A percentile compares a stretch with the other conserved stretches of the same genome.
Evolutionary conservation across 2,797 vertebrate species (phyloP).

Genomic region (Diplodus sargus): DNA sequence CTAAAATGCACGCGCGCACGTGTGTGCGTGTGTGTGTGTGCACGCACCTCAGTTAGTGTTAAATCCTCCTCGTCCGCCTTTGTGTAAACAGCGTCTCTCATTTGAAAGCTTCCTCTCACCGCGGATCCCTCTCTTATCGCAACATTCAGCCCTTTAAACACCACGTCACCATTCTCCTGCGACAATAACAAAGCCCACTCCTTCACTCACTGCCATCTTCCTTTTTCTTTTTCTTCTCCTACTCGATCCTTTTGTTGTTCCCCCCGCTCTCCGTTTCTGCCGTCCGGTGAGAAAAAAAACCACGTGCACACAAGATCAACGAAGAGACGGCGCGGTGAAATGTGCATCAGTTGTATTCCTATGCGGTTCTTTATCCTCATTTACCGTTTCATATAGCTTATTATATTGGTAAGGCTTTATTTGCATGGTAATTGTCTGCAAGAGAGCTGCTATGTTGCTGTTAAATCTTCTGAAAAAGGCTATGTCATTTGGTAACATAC

Average conservation of each 20-base stretch:
- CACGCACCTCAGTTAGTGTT: conserved; percentile 66
- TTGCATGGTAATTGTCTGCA: background rate
- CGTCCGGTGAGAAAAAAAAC: conserved; percentile 28
- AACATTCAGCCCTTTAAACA: conserved; percentile 74
- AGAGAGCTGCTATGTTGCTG: background rate
- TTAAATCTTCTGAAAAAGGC: background rate
- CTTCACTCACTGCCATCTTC: conserved; percentile 55
- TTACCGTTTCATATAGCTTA: background rate
- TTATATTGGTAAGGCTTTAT: background rate
- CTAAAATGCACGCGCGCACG: conserved; percentile 14
- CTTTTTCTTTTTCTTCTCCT: conserved; percentile 61
- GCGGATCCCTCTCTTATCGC: conserved; percentile 72
- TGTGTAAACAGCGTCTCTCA: conserved; percentile 74
- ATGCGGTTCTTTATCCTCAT: background rate
- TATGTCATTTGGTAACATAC: background rate
- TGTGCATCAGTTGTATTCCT: background rate
- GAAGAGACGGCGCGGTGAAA: background rate
- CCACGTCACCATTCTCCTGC: conserved; percentile 61
- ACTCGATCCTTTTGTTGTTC: conserved; percentile 61
- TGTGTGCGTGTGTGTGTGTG: conserved; percentile 37
- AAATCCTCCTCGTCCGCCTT: conserved; percentile 73
- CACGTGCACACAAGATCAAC: conserved; percentile 10
- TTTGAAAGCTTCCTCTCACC: conserved; percentile 71
- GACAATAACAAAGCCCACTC: conserved; percentile 70
- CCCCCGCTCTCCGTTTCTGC: conserved; percentile 16